These are phyloP conservation scores for Papilio glaucus DNA, from an alignment of 1,140 invertebrate species.

Conservation along the genomic window DNA sequence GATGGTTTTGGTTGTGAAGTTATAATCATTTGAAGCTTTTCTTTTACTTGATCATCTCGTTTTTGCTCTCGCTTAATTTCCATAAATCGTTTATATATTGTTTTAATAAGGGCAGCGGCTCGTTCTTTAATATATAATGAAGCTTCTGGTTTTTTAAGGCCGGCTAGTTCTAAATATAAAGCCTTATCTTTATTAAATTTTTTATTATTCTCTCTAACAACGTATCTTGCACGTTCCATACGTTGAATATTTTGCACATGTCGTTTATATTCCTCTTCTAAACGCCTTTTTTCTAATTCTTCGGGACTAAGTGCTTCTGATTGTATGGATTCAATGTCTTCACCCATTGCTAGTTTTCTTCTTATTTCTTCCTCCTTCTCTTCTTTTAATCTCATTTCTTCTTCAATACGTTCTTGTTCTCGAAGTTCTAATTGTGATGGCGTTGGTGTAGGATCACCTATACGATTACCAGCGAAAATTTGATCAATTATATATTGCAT, in stretches of 20 bases:
- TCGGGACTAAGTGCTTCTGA: slow-evolving; percentile 52
- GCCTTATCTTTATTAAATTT: slow-evolving; percentile 67
- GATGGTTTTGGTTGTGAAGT: slow-evolving; percentile 63
- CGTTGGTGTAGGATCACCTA: slow-evolving; percentile 72
- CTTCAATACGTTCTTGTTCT: slow-evolving; percentile 58
- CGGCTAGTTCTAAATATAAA: slow-evolving; percentile 71
- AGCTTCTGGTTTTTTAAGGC: slow-evolving; percentile 65
- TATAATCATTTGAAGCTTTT: slow-evolving; percentile 68
- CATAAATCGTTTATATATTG: slow-evolving; percentile 63
- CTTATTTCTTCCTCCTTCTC: slow-evolving; percentile 64
- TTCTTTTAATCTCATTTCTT: slow-evolving; percentile 56
- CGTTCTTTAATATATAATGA: slow-evolving; percentile 52
- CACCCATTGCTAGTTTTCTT: slow-evolving; percentile 63
- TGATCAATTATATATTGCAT: slow-evolving; percentile 75
- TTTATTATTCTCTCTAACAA: slow-evolving; percentile 52
- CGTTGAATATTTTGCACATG: slow-evolving; percentile 70
- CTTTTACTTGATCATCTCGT: slow-evolving; percentile 55
- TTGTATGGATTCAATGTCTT: slow-evolving; percentile 54
- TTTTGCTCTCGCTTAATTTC: slow-evolving; percentile 61
- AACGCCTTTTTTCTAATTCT: slow-evolving; percentile 57
- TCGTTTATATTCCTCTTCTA: slow-evolving; percentile 60
- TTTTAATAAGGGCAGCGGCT: slow-evolving; percentile 64
- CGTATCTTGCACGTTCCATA: slow-evolving; percentile 66
- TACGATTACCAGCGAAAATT: slow-evolving; percentile 70
- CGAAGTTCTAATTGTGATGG: slow-evolving; percentile 61